phyloP scores from a whole-genome alignment of 2,888 invertebrate genomes.

The Ochropacha duplaris region DNA sequence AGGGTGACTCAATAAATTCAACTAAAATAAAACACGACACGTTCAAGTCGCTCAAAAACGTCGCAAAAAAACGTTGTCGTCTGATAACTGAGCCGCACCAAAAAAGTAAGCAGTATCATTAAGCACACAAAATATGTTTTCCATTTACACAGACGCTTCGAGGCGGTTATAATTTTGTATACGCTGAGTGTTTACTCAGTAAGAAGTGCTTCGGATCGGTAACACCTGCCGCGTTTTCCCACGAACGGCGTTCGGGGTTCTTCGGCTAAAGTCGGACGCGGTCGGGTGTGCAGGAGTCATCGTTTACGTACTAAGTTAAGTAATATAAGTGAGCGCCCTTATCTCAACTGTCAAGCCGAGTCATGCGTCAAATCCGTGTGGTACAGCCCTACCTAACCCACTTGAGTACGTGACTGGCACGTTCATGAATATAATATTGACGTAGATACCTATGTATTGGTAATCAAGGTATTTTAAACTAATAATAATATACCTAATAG shows the following conservation, averaged over 20 bases:
- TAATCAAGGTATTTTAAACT: too few species aligned
- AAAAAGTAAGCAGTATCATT: slow-evolving; percentile 81
- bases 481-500: neutral
- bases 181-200: slow-evolving; percentile 81
- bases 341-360: slow-evolving; percentile 30
- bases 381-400: slow-evolving; percentile 50
- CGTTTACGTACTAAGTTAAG: slow-evolving; percentile 40
- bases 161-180: slow-evolving; percentile 82
- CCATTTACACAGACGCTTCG: slow-evolving; percentile 80
- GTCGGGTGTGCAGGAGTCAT: slow-evolving; percentile 57
- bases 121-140: slow-evolving; percentile 83
- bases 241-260: slow-evolving; percentile 68
- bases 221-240: slow-evolving; percentile 82
- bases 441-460: slow-evolving; percentile 17
- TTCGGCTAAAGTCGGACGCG: slow-evolving; percentile 55
- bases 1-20: slow-evolving; percentile 65
- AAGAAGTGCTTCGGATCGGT: slow-evolving; percentile 79
- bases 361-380: slow-evolving; percentile 61
- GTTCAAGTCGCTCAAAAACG: slow-evolving; percentile 49
- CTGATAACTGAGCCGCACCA: slow-evolving; percentile 72
- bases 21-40: slow-evolving; percentile 62
- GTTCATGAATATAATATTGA: slow-evolving; percentile 12
- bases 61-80: slow-evolving; percentile 69
- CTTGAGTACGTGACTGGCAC: slow-evolving; percentile 41
- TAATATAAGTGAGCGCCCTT: slow-evolving; percentile 39